These are phyloP conservation scores for Pantelozetes paolii DNA, from an alignment of 2,888 invertebrate genomes.

Conservation along the genomic window DNA sequence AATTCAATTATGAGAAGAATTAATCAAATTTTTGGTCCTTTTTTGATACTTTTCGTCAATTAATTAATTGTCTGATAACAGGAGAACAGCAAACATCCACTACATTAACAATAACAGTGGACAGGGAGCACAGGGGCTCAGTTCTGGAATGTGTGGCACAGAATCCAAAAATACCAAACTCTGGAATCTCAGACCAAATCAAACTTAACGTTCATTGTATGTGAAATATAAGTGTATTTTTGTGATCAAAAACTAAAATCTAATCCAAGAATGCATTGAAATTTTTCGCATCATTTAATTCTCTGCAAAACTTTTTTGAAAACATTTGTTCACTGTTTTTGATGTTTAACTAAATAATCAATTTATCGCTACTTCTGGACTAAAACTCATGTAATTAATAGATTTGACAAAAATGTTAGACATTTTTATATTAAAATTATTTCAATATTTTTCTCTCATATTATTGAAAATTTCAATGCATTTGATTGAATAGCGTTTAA, in stretches of 20 bases:
- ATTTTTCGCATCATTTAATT: too few species aligned
- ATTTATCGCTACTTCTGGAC: too few species aligned
- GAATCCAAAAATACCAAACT: conserved; percentile 40
- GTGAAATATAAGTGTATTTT: conserved; percentile 20
- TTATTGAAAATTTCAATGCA: too few species aligned
- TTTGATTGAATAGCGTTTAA: too few species aligned
- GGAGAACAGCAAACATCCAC: conserved; percentile 40
- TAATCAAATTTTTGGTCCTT: conserved; percentile 11
- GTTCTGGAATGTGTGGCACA: conserved; percentile 39
- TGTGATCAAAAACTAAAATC: not conserved
- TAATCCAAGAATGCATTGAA: not conserved
- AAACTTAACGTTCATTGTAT: conserved; percentile 42
- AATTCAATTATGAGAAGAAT: not conserved
- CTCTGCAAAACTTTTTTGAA: too few species aligned
- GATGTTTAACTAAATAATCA: too few species aligned
- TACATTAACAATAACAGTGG: conserved; percentile 38
- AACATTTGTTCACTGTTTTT: too few species aligned
- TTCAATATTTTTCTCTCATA: too few species aligned
- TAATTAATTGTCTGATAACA: not conserved
- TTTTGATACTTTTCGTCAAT: not conserved
- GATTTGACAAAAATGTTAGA: too few species aligned
- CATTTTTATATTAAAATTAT: too few species aligned
- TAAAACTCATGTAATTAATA: too few species aligned
- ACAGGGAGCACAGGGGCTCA: conserved; percentile 36
- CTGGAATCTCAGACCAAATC: conserved; percentile 38